Conservation (phyloP, 2,888 invertebrate genomes). For the Deladenus siricidicola region DNA sequence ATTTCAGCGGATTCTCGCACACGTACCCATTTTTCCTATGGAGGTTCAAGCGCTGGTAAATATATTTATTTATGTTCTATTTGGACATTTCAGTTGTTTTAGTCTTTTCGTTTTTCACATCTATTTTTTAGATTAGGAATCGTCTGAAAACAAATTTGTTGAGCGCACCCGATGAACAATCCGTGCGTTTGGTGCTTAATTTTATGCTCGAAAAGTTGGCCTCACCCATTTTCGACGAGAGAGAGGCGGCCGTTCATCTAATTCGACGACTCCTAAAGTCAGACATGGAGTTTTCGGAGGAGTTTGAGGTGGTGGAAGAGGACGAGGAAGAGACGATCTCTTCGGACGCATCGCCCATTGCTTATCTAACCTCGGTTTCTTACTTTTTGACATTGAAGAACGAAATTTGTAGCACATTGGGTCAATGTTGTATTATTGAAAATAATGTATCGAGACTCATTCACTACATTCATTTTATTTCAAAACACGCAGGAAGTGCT, state of each 20-base stretch:
- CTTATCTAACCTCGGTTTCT: constrained; percentile 8
- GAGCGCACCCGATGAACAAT: background rate
- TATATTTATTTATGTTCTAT: background rate
- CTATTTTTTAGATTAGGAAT: background rate
- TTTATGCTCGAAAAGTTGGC: background rate
- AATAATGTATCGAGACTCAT: constrained; percentile 7
- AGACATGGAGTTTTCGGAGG: background rate
- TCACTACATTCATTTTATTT: constrained; percentile 17
- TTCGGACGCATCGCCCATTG: background rate
- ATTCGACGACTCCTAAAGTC: background rate
- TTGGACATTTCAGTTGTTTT: background rate
- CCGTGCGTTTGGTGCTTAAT: background rate
- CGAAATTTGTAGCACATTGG: constrained; percentile 9
- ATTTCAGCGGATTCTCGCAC: background rate
- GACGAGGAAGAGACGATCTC: background rate
- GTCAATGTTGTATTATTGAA: constrained; percentile 14
- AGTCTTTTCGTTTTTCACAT: background rate
- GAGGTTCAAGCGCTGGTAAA: background rate
- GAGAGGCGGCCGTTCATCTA: background rate
- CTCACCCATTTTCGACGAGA: background rate
- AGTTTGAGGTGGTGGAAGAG: background rate
- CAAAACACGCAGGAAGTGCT: constrained; percentile 3
- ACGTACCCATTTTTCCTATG: background rate
- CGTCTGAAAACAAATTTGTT: background rate
- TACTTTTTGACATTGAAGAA: constrained; percentile 15